phyloP scores from a whole-genome alignment of 2,888 invertebrate genomes.

The Ditylenchus weischeri region DNA sequence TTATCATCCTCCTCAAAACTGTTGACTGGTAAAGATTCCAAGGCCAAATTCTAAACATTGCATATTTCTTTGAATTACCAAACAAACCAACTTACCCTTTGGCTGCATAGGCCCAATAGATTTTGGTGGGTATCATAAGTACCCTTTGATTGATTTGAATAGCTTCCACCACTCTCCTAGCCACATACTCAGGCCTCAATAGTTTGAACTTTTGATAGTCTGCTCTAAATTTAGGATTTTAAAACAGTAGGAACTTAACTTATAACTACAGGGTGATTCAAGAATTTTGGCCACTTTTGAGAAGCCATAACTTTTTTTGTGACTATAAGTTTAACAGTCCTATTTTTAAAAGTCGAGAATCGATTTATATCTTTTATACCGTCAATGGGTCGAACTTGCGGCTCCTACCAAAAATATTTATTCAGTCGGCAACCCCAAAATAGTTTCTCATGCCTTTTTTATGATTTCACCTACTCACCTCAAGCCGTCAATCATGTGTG shows the following conservation, averaged over 20 bases:
- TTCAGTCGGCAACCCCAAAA: too few species aligned
- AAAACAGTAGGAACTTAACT: not conserved
- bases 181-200: constrained; percentile 77
- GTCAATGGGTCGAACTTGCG: too few species aligned
- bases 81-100: constrained; percentile 30
- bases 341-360: too few species aligned
- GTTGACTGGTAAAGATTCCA: constrained; percentile 26
- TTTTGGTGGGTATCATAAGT: constrained; percentile 74
- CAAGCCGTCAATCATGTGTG: constrained; percentile 90
- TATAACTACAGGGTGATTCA: not conserved
- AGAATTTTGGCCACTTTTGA: too few species aligned
- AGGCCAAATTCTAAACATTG: constrained; percentile 15
- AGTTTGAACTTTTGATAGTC: constrained; percentile 4
- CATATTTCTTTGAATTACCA: not conserved
- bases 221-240: not conserved
- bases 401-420: too few species aligned
- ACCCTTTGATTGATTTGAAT: constrained; percentile 70
- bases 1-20: not conserved
- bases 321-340: too few species aligned
- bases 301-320: too few species aligned
- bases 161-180: constrained; percentile 75
- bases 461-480: constrained; percentile 57
- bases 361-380: too few species aligned
- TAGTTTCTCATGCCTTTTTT: not conserved
- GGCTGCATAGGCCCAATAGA: constrained; percentile 64